A percentile compares a stretch with the other conserved stretches of the same genome.
These are phyloP conservation scores for Turdus rufiventris DNA, from an alignment of 2,113 vertebrate species.

Conservation along the genomic window DNA sequence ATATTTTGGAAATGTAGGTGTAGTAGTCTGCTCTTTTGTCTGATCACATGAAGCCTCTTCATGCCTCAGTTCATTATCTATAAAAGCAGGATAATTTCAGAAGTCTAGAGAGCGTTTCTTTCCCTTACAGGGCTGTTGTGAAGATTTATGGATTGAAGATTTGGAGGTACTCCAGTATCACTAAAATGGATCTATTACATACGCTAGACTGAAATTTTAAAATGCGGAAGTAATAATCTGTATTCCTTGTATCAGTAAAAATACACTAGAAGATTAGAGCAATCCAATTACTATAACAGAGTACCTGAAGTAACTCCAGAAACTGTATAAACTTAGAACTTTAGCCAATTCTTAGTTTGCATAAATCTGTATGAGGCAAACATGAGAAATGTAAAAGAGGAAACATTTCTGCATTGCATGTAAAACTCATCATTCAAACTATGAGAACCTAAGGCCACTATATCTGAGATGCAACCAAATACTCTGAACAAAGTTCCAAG, in stretches of 20 bases:
- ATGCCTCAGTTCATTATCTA: neutral
- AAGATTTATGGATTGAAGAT: neutral
- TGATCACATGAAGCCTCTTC: neutral
- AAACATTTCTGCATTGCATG: neutral
- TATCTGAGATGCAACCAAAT: neutral
- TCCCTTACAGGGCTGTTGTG: neutral
- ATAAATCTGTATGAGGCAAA: neutral
- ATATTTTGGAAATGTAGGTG: neutral
- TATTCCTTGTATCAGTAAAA: neutral
- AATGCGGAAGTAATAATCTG: neutral
- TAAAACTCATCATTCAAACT: neutral
- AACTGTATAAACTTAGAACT: neutral
- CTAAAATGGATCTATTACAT: neutral
- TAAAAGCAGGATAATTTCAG: neutral
- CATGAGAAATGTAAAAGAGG: neutral
- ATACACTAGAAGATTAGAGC: neutral
- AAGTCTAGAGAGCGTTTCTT: neutral
- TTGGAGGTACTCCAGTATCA: neutral
- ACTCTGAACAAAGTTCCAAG: neutral
- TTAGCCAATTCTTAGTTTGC: neutral
- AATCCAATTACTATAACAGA: neutral
- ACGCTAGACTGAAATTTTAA: neutral
- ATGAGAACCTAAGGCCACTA: neutral
- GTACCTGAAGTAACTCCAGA: neutral
- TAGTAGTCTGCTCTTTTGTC: neutral